A percentile compares a stretch with the other conserved stretches of the same genome.
phyloP scores from a whole-genome alignment of 2,888 invertebrate genomes.

The Diabrotica balteata region DNA sequence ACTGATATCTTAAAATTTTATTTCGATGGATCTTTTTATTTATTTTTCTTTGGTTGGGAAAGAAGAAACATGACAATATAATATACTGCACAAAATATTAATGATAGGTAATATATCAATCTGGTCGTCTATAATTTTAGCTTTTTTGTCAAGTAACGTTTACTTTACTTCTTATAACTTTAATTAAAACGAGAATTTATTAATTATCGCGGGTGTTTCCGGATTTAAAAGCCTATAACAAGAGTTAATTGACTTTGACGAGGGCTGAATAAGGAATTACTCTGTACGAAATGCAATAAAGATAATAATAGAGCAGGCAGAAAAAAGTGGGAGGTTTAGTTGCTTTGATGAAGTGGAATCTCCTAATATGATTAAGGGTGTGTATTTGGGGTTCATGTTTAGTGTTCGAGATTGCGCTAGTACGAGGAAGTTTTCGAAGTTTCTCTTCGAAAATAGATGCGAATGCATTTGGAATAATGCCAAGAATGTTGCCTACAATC shows the following conservation, averaged over 20 bases:
- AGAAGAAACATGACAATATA: too few relatives aligned
- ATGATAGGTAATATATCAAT: neutral
- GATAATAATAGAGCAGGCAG: conserved; percentile 19
- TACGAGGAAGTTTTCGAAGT: neutral
- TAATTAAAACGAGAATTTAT: neutral
- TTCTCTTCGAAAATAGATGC: neutral
- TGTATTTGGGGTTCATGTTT: conserved; percentile 11
- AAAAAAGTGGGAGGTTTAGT: conserved; percentile 6
- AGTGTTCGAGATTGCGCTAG: conserved; percentile 12
- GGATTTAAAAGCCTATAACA: neutral
- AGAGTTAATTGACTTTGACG: too few relatives aligned
- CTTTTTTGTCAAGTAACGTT: neutral
- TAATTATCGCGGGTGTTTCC: neutral
- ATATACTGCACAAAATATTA: too few relatives aligned
- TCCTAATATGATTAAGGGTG: conserved; percentile 32
- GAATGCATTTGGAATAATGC: neutral
- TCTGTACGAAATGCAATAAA: conserved; percentile 12
- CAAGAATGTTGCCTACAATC: too few relatives aligned
- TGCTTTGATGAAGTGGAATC: conserved; percentile 35
- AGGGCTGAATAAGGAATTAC: neutral
- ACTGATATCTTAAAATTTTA: too few relatives aligned
- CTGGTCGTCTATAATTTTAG: neutral
- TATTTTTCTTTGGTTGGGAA: too few relatives aligned
- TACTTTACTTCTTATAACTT: too few relatives aligned
- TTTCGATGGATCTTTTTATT: too few relatives aligned